Base-by-base conservation (phyloP, 1,140 invertebrate species). In the Nymphalis io region DNA sequence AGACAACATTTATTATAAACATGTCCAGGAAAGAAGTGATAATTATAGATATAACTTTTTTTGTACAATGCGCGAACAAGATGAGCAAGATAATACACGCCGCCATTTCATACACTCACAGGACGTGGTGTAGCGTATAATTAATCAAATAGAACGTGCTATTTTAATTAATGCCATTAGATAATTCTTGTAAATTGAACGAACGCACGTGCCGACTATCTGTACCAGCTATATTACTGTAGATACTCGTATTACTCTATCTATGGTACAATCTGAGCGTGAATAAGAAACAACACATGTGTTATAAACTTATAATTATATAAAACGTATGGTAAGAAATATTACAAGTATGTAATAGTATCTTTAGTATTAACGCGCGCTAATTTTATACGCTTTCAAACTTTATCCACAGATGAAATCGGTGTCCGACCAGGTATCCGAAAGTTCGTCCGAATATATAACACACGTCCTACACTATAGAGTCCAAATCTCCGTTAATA, bases 371-470 rank as follows among this genome's bases (percentile, higher is more conserved):
- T 55, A 27, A 55, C 20, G 51, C 23, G 13, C 46, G 51, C 46
- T 68, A 55, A 63, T 76, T 80, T 79, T 79, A 60, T 82, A 84
- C 77, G 79, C 78, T 79, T 86, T 79, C 75, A 58, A 73, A 68
- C 70, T 61, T 76, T 75, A 81, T 79, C 69, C 68, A 66, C 60
- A 72, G 69, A 75, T 73, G 66, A 78, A 76, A 77, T 70, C 59
- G 66, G 39, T 62, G 74, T 72, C 70, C 44, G 53, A 58, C 42
- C 69, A 38, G 39, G n/a, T 23, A 11, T 39, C 11, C 16, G 1
- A 38, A 64, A 20, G 27, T 8, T 53, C 39, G 63, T 64, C 16
- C 53, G 64, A 84, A 80, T 74, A 62, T 64, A 57, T 63, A 61
- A 64, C 76, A 60, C 74, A 72, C 21, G 13, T 1, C 57, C 27